Conservation (phyloP, 2,888 invertebrate genomes). For the Meteorus colon region DNA sequence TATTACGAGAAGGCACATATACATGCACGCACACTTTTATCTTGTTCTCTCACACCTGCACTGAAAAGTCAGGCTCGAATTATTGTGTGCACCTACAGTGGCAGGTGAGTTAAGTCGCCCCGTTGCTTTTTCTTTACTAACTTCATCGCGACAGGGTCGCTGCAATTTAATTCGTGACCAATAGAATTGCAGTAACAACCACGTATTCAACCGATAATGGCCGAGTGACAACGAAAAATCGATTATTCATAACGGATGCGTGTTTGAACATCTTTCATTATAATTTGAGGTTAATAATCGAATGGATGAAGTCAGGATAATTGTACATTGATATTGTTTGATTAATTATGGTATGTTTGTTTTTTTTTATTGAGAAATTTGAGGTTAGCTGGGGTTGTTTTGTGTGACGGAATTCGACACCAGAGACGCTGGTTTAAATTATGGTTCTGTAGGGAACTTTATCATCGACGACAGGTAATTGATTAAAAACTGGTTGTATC, state of each 20-base stretch:
- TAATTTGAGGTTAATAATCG: background rate
- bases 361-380: background rate
- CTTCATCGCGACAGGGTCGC: background rate
- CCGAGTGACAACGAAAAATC: background rate
- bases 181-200: background rate
- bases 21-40: conserved; percentile 6
- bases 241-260: background rate
- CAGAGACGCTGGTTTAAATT: background rate
- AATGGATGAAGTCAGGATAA: background rate
- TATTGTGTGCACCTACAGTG: background rate
- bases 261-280: too few relatives aligned
- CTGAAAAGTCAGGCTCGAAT: background rate
- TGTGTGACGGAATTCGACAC: background rate
- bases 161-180: background rate
- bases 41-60: conserved; percentile 5
- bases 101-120: conserved; percentile 1
- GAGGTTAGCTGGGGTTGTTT: background rate
- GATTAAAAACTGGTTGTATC: too few relatives aligned
- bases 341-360: background rate
- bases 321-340: background rate
- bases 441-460: background rate
- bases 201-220: background rate
- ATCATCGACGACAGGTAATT: background rate
- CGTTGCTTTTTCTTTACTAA: background rate
- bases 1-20: background rate